These are phyloP conservation scores for Tachina lurida DNA, from an alignment of 2,888 invertebrate species.

Conservation along the genomic window DNA sequence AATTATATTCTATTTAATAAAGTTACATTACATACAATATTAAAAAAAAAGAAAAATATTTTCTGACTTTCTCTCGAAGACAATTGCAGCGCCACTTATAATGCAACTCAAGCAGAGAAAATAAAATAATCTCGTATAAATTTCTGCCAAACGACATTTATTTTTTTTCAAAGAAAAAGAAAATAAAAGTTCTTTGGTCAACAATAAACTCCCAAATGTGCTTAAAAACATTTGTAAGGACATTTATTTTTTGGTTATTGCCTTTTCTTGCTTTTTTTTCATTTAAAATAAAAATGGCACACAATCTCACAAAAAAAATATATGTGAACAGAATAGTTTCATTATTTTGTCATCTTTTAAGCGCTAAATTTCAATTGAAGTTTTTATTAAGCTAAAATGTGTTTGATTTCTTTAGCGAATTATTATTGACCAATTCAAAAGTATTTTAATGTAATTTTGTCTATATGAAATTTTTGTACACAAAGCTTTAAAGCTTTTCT, in stretches of 20 bases:
- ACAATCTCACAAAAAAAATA: constrained; percentile 34
- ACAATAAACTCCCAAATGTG: constrained; percentile 30
- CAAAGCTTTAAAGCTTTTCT: too few relatives aligned
- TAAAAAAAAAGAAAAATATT: constrained; percentile 9
- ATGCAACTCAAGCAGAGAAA: constrained; percentile 78
- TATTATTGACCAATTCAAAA: constrained; percentile 8
- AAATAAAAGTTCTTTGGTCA: constrained; percentile 37
- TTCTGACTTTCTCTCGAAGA: constrained; percentile 58
- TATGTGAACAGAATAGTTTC: constrained; percentile 29
- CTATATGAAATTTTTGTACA: neutral
- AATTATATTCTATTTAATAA: neutral
- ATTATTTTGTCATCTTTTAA: constrained; percentile 45
- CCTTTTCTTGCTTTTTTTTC: constrained; percentile 10
- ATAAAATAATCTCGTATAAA: constrained; percentile 76
- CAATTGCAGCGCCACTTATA: constrained; percentile 77
- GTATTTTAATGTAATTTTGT: constrained; percentile 8
- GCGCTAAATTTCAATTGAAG: constrained; percentile 45
- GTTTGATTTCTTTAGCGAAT: neutral
- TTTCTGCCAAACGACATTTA: constrained; percentile 48
- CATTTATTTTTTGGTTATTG: constrained; percentile 57
- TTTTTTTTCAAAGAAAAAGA: constrained; percentile 2
- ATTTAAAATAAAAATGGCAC: neutral
- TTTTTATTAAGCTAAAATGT: constrained; percentile 57
- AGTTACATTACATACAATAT: neutral
- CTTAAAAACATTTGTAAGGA: constrained; percentile 62